Conservation (phyloP, 2,113 vertebrate genomes). For the Pagrus major region DNA sequence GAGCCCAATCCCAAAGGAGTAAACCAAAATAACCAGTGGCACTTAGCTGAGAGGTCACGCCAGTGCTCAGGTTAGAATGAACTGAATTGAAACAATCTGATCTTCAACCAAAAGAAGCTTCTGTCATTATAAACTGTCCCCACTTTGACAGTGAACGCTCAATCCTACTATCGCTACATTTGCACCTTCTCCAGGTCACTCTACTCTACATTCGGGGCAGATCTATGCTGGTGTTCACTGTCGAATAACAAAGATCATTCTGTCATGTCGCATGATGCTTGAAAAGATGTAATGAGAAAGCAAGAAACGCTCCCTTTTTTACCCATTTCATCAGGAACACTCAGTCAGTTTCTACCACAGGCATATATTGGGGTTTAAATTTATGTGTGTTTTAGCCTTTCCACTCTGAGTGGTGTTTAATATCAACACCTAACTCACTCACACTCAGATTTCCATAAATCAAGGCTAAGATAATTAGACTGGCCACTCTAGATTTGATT, state of each 20-base stretch:
- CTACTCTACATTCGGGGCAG: background rate
- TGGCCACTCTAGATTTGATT: slow-evolving; percentile 21
- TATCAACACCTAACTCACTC: slow-evolving; percentile 19
- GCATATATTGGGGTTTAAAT: background rate
- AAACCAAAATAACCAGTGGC: background rate
- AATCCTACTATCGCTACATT: background rate
- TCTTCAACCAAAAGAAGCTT: background rate
- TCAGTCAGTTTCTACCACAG: background rate
- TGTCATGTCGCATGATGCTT: background rate
- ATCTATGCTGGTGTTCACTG: background rate
- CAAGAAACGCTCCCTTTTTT: too few species aligned
- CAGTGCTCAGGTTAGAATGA: background rate
- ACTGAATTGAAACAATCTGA: background rate
- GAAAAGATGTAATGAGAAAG: background rate
- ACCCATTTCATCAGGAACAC: background rate
- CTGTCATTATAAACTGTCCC: background rate
- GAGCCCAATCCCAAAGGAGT: slow-evolving; percentile 5
- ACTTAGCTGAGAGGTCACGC: background rate
- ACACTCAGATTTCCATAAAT: slow-evolving; percentile 46
- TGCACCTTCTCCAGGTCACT: slow-evolving; percentile 7
- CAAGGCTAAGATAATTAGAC: slow-evolving; percentile 15
- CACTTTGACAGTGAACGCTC: background rate
- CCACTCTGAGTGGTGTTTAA: slow-evolving; percentile 19
- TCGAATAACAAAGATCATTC: background rate
- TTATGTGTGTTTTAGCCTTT: background rate